These are phyloP conservation scores for Rhinopomastus cyanomelas DNA, from an alignment of 2,113 vertebrate species.

Conservation along the genomic window DNA sequence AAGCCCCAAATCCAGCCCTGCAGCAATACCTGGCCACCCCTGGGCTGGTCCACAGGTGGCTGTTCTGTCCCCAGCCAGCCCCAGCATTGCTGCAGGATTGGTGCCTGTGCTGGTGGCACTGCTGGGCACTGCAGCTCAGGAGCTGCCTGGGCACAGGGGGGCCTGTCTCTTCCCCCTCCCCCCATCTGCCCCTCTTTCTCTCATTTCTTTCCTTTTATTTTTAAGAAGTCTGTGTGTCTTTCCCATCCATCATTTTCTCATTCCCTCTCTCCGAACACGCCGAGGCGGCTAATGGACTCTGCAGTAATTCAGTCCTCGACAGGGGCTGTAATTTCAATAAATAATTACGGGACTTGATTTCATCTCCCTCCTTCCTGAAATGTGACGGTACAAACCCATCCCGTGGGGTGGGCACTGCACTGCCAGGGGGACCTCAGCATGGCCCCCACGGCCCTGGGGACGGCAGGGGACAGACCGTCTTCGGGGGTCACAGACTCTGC, in stretches of 20 bases:
- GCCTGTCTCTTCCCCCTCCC: background rate
- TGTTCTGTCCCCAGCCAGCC: rapidly evolving
- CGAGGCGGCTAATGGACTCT: constrained; percentile 71
- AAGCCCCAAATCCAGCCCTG: background rate
- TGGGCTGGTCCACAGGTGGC: rapidly evolving
- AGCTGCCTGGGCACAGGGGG: background rate
- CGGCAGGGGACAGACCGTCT: background rate
- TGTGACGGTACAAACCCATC: constrained; percentile 12
- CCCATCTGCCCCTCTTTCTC: background rate
- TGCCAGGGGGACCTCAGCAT: background rate
- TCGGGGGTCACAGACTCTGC: background rate
- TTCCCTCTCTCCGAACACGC: constrained; percentile 64
- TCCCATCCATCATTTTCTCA: constrained; percentile 75
- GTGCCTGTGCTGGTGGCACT: background rate
- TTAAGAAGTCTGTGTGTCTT: constrained; percentile 52
- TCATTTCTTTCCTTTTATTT: constrained; percentile 43
- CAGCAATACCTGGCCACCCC: no score
- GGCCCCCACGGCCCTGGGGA: background rate
- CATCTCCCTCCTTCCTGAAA: constrained; percentile 39
- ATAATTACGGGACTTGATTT: constrained; percentile 66
- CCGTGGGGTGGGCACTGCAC: background rate
- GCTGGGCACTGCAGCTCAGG: rapidly evolving
- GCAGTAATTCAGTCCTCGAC: constrained; percentile 71
- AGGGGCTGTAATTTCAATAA: constrained; percentile 70
- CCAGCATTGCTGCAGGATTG: background rate